Base-by-base conservation (phyloP, 2,888 invertebrate species). In the Lucinisca nassula region DNA sequence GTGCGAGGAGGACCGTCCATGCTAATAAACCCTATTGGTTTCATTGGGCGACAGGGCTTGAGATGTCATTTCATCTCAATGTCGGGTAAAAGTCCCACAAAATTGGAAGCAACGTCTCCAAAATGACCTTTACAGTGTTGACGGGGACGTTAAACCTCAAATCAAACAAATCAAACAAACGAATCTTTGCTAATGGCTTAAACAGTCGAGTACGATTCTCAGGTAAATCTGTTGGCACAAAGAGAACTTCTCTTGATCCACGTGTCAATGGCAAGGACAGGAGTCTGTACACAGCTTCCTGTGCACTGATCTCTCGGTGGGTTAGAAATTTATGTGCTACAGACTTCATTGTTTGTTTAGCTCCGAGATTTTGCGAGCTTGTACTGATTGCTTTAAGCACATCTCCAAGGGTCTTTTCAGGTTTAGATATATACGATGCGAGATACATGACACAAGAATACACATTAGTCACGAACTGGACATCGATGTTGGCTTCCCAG, bases 401-500 rank as follows among this genome's bases (percentile, higher is more conserved):
- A 73, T 89, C 87, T n/a, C 89, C 81, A 49, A 84, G 67, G 3
- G 72, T 83, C 40, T 87, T 88, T 38, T 49, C 83, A 76, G 70
- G 32, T 32, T 38, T 45, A n/a, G 76, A 58, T 30, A 89, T 30
- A 58, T 91, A 91, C 8, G 91, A 88, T 4, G 87, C 90, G 12
- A 91, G 35, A 81, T 91, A 87, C 84, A 87, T 85, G 17, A 88
- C 81, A 61, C 90, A 91, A 8, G 87, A n/a, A n/a, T 81, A 89
- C 3, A 81, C 79, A 86, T 85, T 86, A 4, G 86, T 89, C 0
- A 90, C 85, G 79, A 77, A 91, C 80, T 91, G 89, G 1, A 90
- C 83, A 86, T 90, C 89, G 12, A 84, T 35, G 73, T 91, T 91
- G 10, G 88, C 90, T 58, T 85, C 81, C 90, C 78, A 83, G 55